A percentile compares a stretch with the other conserved stretches of the same genome.
phyloP scores from a whole-genome alignment of 2,797 vertebrate genomes.

The Caiman crocodilus region DNA sequence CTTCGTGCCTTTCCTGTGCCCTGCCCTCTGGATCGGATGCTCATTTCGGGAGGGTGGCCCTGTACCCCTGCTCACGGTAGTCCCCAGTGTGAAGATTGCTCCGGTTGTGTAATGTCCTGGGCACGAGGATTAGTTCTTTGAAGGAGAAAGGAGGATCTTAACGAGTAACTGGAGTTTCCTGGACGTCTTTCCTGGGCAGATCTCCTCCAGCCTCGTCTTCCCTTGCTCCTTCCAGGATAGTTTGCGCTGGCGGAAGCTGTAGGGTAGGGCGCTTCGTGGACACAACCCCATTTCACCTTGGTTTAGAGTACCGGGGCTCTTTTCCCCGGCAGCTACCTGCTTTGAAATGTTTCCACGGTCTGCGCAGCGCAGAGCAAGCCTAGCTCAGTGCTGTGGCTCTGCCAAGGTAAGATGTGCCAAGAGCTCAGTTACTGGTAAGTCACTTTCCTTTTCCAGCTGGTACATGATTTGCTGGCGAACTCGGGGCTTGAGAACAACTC shows the following conservation, averaged over 20 bases:
- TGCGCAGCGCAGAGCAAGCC: accelerated
- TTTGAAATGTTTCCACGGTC: accelerated
- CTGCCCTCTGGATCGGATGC: accelerated
- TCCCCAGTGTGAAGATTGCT: accelerated
- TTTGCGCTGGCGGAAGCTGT: not conserved
- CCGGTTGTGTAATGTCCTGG: not conserved
- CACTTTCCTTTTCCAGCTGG: accelerated
- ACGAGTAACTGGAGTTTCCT: not conserved
- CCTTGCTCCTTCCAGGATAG: not conserved
- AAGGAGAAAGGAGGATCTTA: not conserved
- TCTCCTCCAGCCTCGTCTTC: not conserved
- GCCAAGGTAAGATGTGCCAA: accelerated
- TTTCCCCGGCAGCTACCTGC: not conserved
- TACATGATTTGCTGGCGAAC: not conserved
- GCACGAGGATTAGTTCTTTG: accelerated
- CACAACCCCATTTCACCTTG: not conserved
- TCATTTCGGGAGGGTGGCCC: not conserved
- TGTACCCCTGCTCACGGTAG: not conserved
- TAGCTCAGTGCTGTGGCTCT: accelerated
- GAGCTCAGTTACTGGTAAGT: accelerated
- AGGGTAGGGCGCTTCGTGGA: not conserved
- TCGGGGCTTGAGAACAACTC: not conserved
- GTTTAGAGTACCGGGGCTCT: accelerated
- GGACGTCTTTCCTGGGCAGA: too few relatives aligned
- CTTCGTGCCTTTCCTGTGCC: not conserved